phyloP scores from a whole-genome alignment of 2,113 vertebrate genomes.

The Hippoglossus stenolepis region DNA sequence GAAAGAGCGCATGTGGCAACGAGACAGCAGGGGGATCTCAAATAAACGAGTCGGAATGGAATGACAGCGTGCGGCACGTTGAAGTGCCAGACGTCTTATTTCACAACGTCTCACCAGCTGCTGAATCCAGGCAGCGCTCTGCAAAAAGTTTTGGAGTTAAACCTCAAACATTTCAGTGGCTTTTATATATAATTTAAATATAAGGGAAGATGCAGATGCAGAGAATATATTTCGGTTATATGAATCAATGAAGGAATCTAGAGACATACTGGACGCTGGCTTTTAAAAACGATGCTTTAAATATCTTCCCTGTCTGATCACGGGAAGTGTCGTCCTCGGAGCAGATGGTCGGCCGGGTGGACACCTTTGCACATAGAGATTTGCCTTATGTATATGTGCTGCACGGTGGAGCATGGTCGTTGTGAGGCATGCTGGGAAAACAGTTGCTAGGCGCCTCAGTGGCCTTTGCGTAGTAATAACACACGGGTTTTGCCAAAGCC shows the following conservation, averaged over 20 bases:
- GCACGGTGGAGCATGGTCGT: slow-evolving; percentile 8
- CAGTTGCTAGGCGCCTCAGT: slow-evolving; percentile 37
- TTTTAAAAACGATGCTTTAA: slow-evolving; percentile 7
- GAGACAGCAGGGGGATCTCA: background rate
- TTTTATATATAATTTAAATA: no score
- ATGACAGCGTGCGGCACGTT: background rate
- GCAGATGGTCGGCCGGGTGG: slow-evolving; percentile 66
- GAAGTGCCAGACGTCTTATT: slow-evolving; percentile 33
- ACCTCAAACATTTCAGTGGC: no score
- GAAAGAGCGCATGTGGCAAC: slow-evolving; percentile 1
- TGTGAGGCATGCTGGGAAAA: slow-evolving; percentile 45
- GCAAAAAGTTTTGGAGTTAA: no score
- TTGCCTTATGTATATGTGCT: slow-evolving; percentile 32
- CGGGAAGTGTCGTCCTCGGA: slow-evolving; percentile 6
- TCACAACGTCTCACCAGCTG: slow-evolving; percentile 1
- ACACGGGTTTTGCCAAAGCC: background rate
- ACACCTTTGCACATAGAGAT: slow-evolving; percentile 47
- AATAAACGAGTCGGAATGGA: slow-evolving; percentile 3
- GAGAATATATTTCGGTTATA: no score
- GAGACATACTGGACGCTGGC: no score
- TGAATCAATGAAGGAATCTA: no score
- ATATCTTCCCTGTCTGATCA: slow-evolving; percentile 31
- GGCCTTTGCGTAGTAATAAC: slow-evolving; percentile 20
- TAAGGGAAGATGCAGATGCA: no score
- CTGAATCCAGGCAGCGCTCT: background rate